Conservation (phyloP, 2,113 vertebrate species). For the Mus pahari region DNA sequence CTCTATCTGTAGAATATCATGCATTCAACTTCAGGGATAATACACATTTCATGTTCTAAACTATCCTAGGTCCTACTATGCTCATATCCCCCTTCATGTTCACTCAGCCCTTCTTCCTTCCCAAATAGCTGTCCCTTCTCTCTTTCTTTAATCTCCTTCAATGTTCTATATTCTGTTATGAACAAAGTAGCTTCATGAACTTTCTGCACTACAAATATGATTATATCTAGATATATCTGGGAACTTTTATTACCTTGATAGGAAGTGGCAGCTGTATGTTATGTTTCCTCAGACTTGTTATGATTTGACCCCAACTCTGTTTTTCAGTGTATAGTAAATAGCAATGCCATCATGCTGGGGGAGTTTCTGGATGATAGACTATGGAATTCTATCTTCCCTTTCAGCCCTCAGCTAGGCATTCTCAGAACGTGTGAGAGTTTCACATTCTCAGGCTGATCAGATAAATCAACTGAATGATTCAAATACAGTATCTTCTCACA, state of each 20-base stretch:
- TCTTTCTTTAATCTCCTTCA: neutral
- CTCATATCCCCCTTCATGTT: neutral
- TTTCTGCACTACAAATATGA: neutral
- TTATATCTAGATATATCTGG: neutral
- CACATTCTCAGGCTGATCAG: neutral
- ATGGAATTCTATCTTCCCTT: rapidly evolving
- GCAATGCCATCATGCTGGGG: neutral
- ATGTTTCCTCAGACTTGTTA: neutral
- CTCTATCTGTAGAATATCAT: neutral
- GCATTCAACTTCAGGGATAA: neutral
- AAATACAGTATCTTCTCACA: neutral
- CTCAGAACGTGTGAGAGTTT: neutral
- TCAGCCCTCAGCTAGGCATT: neutral
- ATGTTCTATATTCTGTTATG: neutral
- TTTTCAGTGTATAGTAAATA: neutral
- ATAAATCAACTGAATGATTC: neutral
- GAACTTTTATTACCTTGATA: neutral
- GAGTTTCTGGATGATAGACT: neutral
- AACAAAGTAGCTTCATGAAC: neutral
- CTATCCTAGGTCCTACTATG: neutral
- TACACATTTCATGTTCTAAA: neutral
- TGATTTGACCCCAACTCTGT: neutral
- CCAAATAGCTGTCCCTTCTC: neutral
- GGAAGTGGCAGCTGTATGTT: neutral
- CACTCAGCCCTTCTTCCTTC: neutral